Conservation (phyloP, 2,113 vertebrate genomes). For the Monarcha castaneiventris region DNA sequence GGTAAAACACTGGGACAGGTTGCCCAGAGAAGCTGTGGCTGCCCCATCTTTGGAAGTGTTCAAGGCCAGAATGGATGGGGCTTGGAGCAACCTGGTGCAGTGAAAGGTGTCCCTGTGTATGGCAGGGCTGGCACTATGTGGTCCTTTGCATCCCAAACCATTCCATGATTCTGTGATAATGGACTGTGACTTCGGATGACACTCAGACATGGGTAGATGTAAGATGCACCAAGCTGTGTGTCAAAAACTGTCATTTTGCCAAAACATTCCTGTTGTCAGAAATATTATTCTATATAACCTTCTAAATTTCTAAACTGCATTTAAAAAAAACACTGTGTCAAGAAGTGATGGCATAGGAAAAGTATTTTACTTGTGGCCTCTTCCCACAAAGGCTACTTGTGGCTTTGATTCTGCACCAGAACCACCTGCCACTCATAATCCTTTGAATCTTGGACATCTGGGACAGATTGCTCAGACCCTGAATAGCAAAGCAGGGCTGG, state of each 20-base stretch:
- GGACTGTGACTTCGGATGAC: neutral
- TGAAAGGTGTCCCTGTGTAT: neutral
- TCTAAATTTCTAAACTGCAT: neutral
- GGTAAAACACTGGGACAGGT: neutral
- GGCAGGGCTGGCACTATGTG: neutral
- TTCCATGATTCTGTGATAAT: neutral
- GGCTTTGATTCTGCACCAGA: neutral
- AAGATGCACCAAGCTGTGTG: neutral
- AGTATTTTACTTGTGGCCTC: neutral
- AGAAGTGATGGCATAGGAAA: neutral
- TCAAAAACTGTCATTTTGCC: neutral
- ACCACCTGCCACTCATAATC: neutral
- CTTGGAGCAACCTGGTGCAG: neutral
- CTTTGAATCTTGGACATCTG: neutral
- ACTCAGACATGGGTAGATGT: neutral
- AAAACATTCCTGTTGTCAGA: neutral
- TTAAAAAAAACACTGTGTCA: fast-evolving
- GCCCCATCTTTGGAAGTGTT: neutral
- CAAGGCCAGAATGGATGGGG: neutral
- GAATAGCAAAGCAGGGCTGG: no score
- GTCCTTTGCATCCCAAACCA: neutral
- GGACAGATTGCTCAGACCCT: neutral
- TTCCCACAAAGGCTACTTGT: neutral
- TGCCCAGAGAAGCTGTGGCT: neutral
- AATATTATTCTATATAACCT: neutral